Conservation (phyloP, 37 sponge, comb jelly and placozoan species). For the Aplysina aerophoba region DNA sequence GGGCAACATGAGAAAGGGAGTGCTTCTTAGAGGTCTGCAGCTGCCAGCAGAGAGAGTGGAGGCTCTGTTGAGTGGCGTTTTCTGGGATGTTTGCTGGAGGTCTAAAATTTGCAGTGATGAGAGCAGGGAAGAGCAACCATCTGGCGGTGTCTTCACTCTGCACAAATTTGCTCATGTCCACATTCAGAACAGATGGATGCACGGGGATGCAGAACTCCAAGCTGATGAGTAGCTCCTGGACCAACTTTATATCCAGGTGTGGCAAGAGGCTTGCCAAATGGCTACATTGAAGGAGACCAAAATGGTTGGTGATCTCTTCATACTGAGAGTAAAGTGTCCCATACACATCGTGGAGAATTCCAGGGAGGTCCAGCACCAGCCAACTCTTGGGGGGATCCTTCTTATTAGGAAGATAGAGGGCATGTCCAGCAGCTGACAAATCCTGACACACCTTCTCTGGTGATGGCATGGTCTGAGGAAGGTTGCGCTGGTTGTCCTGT, state of each 20-base stretch:
- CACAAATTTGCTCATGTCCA: no score
- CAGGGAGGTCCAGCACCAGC: no score
- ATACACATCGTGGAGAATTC: no score
- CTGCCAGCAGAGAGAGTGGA: neutral
- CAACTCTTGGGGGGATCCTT: no score
- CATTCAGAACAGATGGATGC: neutral
- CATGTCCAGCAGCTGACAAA: no score
- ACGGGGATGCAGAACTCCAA: conserved; percentile 19
- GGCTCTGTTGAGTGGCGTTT: neutral
- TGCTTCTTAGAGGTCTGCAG: neutral
- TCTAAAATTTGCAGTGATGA: neutral
- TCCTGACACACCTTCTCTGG: no score
- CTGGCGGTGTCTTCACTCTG: neutral
- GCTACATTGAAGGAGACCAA: neutral
- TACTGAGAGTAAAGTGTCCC: neutral
- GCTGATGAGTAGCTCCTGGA: neutral
- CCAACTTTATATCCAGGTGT: neutral
- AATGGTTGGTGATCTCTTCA: neutral
- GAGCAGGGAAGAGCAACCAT: conserved; percentile 1
- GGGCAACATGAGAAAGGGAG: conserved; percentile 9
- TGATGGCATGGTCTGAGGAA: no score
- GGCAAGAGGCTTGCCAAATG: neutral
- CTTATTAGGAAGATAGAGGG: no score
- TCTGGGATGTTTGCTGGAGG: neutral
- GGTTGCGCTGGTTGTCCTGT: no score